Conservation (phyloP, 37 sponge, comb jelly and placozoan species). For the Petrosia ficiformis region DNA sequence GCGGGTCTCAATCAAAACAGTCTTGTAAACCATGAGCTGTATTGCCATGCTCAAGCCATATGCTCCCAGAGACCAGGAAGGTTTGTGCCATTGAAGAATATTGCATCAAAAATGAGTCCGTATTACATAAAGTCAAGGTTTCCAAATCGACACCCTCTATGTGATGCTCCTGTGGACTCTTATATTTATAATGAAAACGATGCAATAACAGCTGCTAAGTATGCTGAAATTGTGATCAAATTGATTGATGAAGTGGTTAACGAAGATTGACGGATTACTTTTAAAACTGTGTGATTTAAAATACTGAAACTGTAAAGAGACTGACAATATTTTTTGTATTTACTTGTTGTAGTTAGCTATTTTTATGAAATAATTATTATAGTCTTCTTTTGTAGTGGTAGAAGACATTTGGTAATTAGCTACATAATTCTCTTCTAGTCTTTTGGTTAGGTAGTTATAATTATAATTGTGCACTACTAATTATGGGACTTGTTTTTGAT, state of each 20-base stretch:
- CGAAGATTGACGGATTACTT: no score
- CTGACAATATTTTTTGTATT: no score
- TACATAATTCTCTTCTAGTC: no score
- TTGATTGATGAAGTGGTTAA: not conserved
- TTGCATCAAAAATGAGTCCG: not conserved
- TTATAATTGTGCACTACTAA: no score
- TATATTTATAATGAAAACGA: not conserved
- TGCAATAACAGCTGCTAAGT: not conserved
- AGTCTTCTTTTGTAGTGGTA: no score
- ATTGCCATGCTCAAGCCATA: conserved; percentile 1
- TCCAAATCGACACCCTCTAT: not conserved
- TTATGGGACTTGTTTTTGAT: no score
- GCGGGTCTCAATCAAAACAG: conserved; percentile 40
- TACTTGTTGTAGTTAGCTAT: no score
- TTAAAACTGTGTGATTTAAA: no score
- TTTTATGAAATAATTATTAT: no score
- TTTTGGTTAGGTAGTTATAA: no score
- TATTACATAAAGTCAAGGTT: not conserved
- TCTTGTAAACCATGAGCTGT: not conserved
- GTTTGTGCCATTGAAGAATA: not conserved
- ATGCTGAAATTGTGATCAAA: not conserved
- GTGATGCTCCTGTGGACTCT: not conserved
- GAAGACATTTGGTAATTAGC: no score
- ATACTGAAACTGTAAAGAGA: no score
- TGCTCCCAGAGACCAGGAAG: not conserved